Base-by-base conservation (phyloP, 1,140 invertebrate species). In the honey bee (Apis mellifera) region DNA sequence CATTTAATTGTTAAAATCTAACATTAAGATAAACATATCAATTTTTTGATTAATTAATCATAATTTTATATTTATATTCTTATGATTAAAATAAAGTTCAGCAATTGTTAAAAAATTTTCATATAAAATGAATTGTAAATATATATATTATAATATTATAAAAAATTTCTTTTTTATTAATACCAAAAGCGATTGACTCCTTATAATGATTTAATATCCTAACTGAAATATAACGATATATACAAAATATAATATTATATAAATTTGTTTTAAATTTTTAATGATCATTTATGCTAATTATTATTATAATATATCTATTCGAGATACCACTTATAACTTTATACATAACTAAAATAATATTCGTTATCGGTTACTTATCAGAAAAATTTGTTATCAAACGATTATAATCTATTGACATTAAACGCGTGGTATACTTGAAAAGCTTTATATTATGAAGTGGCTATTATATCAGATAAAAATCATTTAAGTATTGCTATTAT, bases 401-500 rank as follows among this genome's bases (percentile, higher is more conserved):
- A 72, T 62, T 72, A 64, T 4, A 21, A 73, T 73, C 68, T 59
- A 50, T 79, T 79, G 55, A 79, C 68, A 72, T 12, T 79, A 50
- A 64, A 11, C 77, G 68, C 68, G 68, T 79, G 77, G 57, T 72
- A 60, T 26, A 78, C 68, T 78, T n/a, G 57, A 32, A 52, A 42
- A 55, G 15, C 66, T 50, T 32, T 13, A 21, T 21, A 54, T 71
- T 79, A 79, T 12, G 60, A 32, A n/a, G 17, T n/a, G 55, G 19
- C 32, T 71, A 71, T 71, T 48, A n/a, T 12, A 71, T 62, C 77
- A 52, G 77, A 62, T 79, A 79, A 32, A 72, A 21, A 52, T 42
- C 9, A 23, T 52, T 62, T n/a, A 64, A 79, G 9, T 23, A 9
- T 50, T 26, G 59, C 13, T 69, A n/a, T 48, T 68, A 17, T 62